These are phyloP conservation scores for Phaedon cochleariae DNA, from an alignment of 2,888 invertebrate genomes.

Conservation along the genomic window DNA sequence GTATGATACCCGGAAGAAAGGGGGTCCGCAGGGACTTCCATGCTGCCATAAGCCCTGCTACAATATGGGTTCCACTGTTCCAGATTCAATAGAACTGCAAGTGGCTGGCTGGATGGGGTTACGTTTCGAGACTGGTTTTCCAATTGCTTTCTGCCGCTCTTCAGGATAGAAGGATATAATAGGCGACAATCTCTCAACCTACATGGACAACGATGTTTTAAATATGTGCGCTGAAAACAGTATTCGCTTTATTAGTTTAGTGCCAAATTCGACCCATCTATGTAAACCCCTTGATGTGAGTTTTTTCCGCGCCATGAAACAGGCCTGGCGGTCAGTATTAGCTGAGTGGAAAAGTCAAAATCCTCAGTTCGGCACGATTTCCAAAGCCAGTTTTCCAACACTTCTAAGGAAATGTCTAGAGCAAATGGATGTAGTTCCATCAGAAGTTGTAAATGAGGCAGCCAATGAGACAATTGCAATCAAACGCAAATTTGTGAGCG, in stretches of 20 bases:
- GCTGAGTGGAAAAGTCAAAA: background rate
- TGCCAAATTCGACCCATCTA: constrained; percentile 1
- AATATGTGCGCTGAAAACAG: constrained; percentile 3
- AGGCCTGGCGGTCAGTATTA: background rate
- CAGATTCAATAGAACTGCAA: background rate
- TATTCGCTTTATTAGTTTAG: constrained; percentile 1
- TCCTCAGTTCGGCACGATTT: too few relatives aligned
- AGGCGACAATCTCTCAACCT: too few relatives aligned
- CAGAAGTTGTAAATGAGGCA: too few relatives aligned
- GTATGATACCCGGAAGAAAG: background rate
- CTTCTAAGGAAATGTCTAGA: background rate
- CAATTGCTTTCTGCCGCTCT: too few relatives aligned
- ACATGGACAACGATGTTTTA: background rate
- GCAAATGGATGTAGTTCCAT: background rate
- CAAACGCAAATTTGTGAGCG: background rate
- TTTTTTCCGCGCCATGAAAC: background rate
- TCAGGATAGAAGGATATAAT: too few relatives aligned
- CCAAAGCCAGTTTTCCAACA: too few relatives aligned
- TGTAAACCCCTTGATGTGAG: background rate
- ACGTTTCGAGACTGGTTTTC: too few relatives aligned
- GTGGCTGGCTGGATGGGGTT: background rate
- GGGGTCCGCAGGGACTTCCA: background rate
- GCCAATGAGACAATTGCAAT: background rate
- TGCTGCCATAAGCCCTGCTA: too few relatives aligned
- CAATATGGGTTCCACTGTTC: background rate